Evolutionary conservation across 1,140 invertebrate species (phyloP).

Genomic region (Latrodectus geometricus): DNA sequence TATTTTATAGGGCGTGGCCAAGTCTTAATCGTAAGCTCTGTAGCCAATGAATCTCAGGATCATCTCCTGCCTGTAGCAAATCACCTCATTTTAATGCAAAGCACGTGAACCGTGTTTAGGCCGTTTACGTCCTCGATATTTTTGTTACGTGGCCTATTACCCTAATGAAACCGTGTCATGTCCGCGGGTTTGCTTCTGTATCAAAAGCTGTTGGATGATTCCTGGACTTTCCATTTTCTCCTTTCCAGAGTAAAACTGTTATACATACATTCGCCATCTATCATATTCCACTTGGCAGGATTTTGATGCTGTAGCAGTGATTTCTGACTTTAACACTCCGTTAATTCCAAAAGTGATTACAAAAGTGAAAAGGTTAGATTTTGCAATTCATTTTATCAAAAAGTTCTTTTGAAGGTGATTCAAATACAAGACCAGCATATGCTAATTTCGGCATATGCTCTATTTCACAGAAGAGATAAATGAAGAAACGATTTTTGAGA

Average conservation of each 20-base stretch:
- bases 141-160: slow-evolving; percentile 36
- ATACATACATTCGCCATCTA: slow-evolving; percentile 14
- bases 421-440: too few relatives aligned
- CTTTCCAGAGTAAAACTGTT: not conserved
- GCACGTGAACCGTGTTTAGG: slow-evolving; percentile 50
- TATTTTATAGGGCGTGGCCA: not conserved
- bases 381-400: too few relatives aligned
- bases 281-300: slow-evolving; percentile 22
- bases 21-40: not conserved
- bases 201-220: not conserved
- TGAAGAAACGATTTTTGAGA: too few relatives aligned
- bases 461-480: too few relatives aligned
- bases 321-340: too few relatives aligned
- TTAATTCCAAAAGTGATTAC: too few relatives aligned
- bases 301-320: not conserved
- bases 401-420: too few relatives aligned
- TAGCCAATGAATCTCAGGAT: slow-evolving; percentile 6
- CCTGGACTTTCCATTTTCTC: not conserved
- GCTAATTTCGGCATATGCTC: too few relatives aligned
- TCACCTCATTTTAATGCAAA: slow-evolving; percentile 43
- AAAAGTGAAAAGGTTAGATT: too few relatives aligned
- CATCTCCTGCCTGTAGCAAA: not conserved
- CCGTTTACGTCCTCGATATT: slow-evolving; percentile 28
- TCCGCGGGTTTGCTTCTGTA: not conserved
- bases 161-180: slow-evolving; percentile 50